phyloP scores from a whole-genome alignment of 2,113 vertebrate species.

The Chamaea fasciata region DNA sequence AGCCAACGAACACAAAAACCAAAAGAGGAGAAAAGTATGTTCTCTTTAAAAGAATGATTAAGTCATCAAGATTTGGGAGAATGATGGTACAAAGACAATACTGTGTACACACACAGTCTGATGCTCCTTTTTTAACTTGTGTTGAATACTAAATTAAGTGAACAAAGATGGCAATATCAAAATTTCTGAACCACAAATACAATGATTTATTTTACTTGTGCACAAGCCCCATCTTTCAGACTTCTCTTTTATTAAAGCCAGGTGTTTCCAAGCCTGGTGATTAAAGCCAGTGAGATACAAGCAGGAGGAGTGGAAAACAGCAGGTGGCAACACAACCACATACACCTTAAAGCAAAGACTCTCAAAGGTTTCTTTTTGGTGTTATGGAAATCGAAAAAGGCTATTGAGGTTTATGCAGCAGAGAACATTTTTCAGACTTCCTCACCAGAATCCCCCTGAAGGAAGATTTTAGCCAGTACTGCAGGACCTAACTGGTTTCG shows the following conservation, averaged over 20 bases:
- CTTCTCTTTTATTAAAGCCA: not conserved
- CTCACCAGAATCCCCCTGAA: not conserved
- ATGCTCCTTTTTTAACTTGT: not conserved
- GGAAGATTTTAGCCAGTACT: conserved; percentile 66
- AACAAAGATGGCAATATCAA: not conserved
- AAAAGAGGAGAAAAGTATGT: not conserved
- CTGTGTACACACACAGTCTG: not conserved
- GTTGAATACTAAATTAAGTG: not conserved
- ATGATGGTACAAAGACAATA: not conserved
- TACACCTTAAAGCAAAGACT: not conserved
- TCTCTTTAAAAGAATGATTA: not conserved
- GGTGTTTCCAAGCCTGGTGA: not conserved
- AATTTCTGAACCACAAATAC: not conserved
- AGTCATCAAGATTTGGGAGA: not conserved
- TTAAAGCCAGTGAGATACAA: not conserved
- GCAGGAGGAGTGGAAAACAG: not conserved
- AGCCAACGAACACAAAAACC: not conserved
- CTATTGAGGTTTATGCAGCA: not conserved
- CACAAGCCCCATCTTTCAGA: not conserved
- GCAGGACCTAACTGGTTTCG: conserved; percentile 78
- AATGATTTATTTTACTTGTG: not conserved
- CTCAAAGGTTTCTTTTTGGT: not conserved
- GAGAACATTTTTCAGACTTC: not conserved
- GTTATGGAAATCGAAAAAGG: not conserved
- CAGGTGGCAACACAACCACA: accelerated